Conservation (phyloP, 1,140 invertebrate species). For the Conus betulinus region DNA sequence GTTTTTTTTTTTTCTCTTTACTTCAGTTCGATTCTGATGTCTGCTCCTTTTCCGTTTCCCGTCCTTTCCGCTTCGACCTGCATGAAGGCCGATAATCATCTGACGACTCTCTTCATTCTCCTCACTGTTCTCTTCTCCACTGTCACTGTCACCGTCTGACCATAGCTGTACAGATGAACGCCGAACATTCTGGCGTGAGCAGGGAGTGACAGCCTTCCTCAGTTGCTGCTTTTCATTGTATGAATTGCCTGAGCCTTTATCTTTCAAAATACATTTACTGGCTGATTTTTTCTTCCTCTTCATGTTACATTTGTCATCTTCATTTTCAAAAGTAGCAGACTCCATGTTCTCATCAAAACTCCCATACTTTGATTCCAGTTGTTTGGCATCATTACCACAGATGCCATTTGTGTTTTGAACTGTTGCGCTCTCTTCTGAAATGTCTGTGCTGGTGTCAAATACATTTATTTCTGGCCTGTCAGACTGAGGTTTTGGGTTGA, state of each 20-base stretch:
- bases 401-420: background rate
- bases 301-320: background rate
- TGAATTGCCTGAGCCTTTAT: background rate
- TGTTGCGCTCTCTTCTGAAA: background rate
- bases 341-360: background rate
- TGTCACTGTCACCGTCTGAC: conserved; percentile 24
- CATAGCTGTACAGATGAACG: conserved; percentile 8
- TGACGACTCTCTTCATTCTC: conserved; percentile 21
- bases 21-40: background rate
- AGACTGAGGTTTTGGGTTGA: background rate
- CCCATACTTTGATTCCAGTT: background rate
- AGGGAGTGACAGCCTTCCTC: background rate
- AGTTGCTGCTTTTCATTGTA: background rate
- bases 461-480: conserved; percentile 1
- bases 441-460: background rate
- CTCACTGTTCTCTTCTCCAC: background rate
- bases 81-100: conserved; percentile 21
- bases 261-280: background rate
- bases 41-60: conserved; percentile 24
- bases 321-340: background rate
- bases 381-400: background rate
- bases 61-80: background rate
- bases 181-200: background rate
- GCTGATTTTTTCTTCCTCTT: background rate
- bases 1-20: conserved; percentile 9